Conservation (phyloP, 37 sponge, comb jelly and placozoan genomes). For the Dysidea cf. avara region DNA sequence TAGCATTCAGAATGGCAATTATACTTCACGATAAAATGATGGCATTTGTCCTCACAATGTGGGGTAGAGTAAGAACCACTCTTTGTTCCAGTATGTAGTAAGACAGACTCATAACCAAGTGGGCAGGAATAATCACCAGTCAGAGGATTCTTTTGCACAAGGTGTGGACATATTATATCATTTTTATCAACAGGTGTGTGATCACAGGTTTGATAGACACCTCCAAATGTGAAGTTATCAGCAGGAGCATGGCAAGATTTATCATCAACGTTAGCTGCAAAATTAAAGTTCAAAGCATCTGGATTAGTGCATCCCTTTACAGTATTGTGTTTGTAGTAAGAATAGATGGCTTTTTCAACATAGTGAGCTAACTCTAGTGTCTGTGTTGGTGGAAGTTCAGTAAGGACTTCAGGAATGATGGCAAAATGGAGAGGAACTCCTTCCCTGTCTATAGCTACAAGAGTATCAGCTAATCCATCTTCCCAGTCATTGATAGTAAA, state of each 20-base stretch:
- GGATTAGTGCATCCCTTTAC: constrained; percentile 30
- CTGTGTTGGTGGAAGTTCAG: constrained; percentile 56
- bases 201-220: constrained; percentile 23
- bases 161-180: no score
- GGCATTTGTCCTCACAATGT: no score
- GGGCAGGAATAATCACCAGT: constrained; percentile 17
- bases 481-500: constrained; percentile 67
- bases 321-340: constrained; percentile 28
- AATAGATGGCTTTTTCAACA: constrained; percentile 6
- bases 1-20: no score
- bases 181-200: neutral
- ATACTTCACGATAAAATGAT: no score
- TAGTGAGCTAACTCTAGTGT: constrained; percentile 32
- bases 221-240: constrained; percentile 27
- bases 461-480: constrained; percentile 57
- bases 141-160: constrained; percentile 14
- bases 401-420: constrained; percentile 59
- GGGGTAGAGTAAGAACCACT: no score
- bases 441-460: constrained; percentile 84
- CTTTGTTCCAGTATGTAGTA: constrained; percentile 3
- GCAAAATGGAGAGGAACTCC: no score
- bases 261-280: constrained; percentile 33
- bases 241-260: constrained; percentile 16
- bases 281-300: constrained; percentile 12
- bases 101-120: neutral